Evolutionary conservation across 2,888 invertebrate genomes (phyloP).

Genomic region (Penaeus monodon): DNA sequence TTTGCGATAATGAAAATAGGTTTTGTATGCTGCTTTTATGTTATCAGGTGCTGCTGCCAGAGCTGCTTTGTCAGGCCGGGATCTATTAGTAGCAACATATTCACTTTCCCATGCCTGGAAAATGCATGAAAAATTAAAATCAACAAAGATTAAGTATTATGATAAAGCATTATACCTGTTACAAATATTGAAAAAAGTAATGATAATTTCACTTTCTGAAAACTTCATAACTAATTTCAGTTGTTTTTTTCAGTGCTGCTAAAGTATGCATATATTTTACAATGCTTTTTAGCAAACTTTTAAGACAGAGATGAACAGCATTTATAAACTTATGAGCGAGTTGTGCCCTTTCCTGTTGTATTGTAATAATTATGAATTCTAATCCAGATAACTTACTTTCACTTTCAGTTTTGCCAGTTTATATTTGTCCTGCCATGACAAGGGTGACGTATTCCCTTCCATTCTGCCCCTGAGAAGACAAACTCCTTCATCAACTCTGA

Average conservation of each 20-base stretch:
- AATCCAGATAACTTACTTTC: neutral
- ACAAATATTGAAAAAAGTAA: too few relatives aligned
- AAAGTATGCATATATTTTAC: too few relatives aligned
- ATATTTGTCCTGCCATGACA: neutral
- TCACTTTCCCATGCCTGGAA: constrained; percentile 58
- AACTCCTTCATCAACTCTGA: too few relatives aligned
- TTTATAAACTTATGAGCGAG: too few relatives aligned
- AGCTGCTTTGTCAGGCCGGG: constrained; percentile 40
- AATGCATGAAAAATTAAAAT: neutral
- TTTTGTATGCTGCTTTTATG: constrained; percentile 49
- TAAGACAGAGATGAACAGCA: too few relatives aligned
- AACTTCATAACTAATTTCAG: too few relatives aligned
- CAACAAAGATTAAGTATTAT: neutral
- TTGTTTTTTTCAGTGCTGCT: too few relatives aligned
- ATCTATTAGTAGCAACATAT: constrained; percentile 26
- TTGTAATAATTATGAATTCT: neutral
- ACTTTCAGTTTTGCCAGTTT: neutral
- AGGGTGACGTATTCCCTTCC: neutral
- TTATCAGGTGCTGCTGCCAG: constrained; percentile 45
- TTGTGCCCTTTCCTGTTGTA: too few relatives aligned
- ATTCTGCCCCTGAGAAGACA: neutral
- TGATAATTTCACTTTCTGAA: too few relatives aligned
- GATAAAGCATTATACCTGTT: too few relatives aligned
- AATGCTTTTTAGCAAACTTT: too few relatives aligned
- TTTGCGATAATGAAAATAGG: constrained; percentile 46